Evolutionary conservation across 1,140 invertebrate species (phyloP).

Genomic region (Atopsyche davidsoni): DNA sequence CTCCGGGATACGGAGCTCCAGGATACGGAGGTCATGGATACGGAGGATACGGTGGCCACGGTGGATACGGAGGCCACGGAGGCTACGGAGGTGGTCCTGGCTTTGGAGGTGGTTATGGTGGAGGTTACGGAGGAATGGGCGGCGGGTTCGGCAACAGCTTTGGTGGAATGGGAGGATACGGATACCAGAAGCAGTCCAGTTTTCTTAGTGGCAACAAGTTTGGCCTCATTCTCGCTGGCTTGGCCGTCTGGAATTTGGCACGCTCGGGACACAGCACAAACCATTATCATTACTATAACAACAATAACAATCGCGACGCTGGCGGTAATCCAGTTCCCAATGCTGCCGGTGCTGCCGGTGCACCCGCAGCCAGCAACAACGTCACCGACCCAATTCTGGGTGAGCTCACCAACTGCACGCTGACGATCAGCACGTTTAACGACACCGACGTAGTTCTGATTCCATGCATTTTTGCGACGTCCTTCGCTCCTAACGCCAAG

Average conservation of each 20-base stretch:
- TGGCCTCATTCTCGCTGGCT: conserved; percentile 43
- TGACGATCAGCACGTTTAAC: conserved; percentile 40
- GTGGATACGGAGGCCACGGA: conserved; percentile 32
- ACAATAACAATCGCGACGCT: conserved; percentile 40
- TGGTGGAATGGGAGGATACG: conserved; percentile 15
- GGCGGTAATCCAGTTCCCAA: conserved; percentile 39
- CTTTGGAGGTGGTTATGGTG: conserved; percentile 10
- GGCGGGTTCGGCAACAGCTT: conserved; percentile 5
- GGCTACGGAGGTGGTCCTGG: conserved; percentile 17
- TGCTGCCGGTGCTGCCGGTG: conserved; percentile 28
- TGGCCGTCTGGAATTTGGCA: conserved; percentile 47
- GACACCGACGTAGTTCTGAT: conserved; percentile 42
- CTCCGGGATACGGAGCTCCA: conserved; percentile 31
- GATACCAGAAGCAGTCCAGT: conserved; percentile 23
- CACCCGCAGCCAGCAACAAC: background rate
- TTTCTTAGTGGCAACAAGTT: conserved; percentile 31
- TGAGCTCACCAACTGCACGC: conserved; percentile 44
- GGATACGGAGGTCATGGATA: conserved; percentile 29
- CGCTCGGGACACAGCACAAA: conserved; percentile 35
- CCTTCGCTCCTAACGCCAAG: conserved; percentile 42
- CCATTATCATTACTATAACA: conserved; percentile 37
- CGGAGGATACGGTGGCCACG: conserved; percentile 34
- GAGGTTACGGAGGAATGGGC: conserved; percentile 11
- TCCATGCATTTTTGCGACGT: conserved; percentile 47
- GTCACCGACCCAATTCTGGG: conserved; percentile 38